These are phyloP conservation scores for Clepsis dumicolana DNA, from an alignment of 2,888 invertebrate species.

Conservation along the genomic window DNA sequence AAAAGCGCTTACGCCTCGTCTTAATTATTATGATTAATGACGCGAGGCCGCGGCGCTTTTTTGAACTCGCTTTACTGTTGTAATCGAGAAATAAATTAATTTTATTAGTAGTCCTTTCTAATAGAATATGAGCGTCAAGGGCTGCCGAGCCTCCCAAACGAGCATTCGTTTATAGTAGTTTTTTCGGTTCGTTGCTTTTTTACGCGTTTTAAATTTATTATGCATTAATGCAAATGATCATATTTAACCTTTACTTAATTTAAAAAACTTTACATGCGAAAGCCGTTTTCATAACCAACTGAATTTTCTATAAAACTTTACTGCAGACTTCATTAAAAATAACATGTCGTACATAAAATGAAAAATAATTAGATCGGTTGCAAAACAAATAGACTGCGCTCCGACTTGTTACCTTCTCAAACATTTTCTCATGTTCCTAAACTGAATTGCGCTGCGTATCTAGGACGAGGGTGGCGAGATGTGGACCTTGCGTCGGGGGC, in stretches of 20 bases:
- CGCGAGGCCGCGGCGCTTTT: conserved; percentile 73
- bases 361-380: conserved; percentile 69
- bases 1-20: conserved; percentile 81
- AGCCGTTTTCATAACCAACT: not conserved
- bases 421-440: conserved; percentile 81
- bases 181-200: conserved; percentile 75
- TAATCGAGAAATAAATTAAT: conserved; percentile 86
- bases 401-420: conserved; percentile 73
- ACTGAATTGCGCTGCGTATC: conserved; percentile 54
- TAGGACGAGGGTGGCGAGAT: conserved; percentile 44
- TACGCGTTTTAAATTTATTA: conserved; percentile 31
- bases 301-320: not conserved
- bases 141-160: conserved; percentile 64
- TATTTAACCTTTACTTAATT: not conserved
- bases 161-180: conserved; percentile 58
- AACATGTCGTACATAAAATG: conserved; percentile 54
- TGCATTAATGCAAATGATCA: conserved; percentile 34
- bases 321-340: conserved; percentile 46
- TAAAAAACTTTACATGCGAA: not conserved
- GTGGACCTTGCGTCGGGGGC: conserved; percentile 50
- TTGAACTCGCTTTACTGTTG: conserved; percentile 79
- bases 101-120: conserved; percentile 82
- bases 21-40: conserved; percentile 86
- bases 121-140: conserved; percentile 72
- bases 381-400: conserved; percentile 83